Evolutionary conservation across 2,113 vertebrate species (phyloP).

Genomic region (Bos javanicus): DNA sequence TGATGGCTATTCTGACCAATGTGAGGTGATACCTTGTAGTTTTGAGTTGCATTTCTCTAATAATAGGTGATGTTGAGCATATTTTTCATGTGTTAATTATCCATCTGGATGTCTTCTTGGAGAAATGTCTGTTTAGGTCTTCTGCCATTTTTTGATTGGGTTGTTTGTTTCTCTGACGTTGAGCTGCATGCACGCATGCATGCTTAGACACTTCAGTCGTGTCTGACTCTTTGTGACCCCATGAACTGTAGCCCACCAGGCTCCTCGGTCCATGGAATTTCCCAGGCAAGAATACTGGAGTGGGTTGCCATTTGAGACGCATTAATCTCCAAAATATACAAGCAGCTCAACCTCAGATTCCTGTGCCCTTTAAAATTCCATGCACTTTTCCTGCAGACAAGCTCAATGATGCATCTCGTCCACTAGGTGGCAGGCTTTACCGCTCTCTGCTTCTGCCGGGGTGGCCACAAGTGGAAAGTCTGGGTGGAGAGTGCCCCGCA

Average conservation of each 20-base stretch:
- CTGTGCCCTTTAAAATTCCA: background rate
- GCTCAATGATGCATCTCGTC: accelerated
- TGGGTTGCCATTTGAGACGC: background rate
- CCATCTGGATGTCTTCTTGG: background rate
- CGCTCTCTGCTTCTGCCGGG: background rate
- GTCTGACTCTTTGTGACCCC: background rate
- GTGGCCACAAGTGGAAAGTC: accelerated
- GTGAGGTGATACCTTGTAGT: background rate
- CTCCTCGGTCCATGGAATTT: background rate
- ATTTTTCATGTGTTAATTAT: background rate
- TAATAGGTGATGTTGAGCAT: background rate
- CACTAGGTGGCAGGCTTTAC: background rate
- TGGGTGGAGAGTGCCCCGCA: background rate
- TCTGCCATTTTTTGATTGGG: background rate
- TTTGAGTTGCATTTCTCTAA: background rate
- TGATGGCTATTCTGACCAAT: background rate
- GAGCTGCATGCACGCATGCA: background rate
- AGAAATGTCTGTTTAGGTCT: background rate
- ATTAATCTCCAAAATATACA: background rate
- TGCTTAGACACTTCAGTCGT: background rate
- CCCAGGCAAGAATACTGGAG: background rate
- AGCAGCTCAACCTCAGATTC: background rate
- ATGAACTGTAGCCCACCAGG: background rate
- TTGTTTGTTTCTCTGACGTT: background rate
- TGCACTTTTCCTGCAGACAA: accelerated